Base-by-base conservation (phyloP, 2,113 vertebrate genomes). In the Gopherus evgoodei region DNA sequence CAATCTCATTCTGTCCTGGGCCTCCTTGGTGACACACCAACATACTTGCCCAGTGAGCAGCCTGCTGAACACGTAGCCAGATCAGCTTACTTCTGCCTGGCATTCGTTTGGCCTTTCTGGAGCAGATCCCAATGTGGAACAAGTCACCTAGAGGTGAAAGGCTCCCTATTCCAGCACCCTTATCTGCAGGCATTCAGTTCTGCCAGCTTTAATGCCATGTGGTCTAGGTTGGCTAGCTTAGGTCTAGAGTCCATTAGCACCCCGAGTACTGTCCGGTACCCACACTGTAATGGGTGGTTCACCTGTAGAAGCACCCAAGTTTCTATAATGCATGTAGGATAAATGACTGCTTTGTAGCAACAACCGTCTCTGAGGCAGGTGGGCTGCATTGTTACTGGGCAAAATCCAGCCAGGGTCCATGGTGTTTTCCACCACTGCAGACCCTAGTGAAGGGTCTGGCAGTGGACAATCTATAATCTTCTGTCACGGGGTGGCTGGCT, bases 281-380 rank as follows among this genome's bases (percentile, higher is more conserved):
- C 69, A 3, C 2, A 1, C 24, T 0, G 1, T 10, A 10, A 29
- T 0, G 4, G 35, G 3, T 8, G 3, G 31, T 21, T n/a, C 35
- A 9, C 65, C 35, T 21, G n/a, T n/a, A 17, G 16, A 35, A 17
- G 14, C 19, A 35, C 13, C 57, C 25, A 6, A 29, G 29, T 69
- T 38, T 69, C 65, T 38, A n/a, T 12, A 17, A n/a, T 8, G 31
- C 65, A 2, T 21, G 62, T 16, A 24, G 31, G 62, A 69, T 38
- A 3, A 8, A 21, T n/a, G 65, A 69, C 17, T 21, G 17, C 65
- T 38, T 6, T 69, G 35, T n/a, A 31, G 16, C 59, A 31, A 31
- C 59, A 62, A 62, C 12, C 59, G 5, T 31, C 10, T 65, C 14
- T 31, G 31, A 35, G 31, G 31, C 65, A 21, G n/a, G 17, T n/a